Conservation (phyloP, 2,113 vertebrate genomes). For the Daboia siamensis region DNA sequence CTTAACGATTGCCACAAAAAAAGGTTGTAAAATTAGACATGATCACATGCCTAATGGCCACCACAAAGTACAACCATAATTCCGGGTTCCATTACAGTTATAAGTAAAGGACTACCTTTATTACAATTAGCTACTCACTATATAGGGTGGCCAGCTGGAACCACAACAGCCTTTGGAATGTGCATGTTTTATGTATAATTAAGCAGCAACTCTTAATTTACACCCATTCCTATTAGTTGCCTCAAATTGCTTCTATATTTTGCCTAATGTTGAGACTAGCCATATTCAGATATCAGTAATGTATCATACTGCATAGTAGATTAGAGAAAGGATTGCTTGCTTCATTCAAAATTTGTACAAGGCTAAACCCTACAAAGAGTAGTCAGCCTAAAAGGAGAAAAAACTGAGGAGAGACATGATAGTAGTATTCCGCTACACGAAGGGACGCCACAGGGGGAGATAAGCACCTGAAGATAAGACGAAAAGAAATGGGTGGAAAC, state of each 20-base stretch:
- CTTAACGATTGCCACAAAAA: too few species aligned
- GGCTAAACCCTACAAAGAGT: background rate
- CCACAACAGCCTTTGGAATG: background rate
- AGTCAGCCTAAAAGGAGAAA: background rate
- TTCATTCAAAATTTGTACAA: background rate
- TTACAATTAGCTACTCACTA: background rate
- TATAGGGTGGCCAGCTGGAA: background rate
- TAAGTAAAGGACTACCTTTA: background rate
- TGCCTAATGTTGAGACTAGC: background rate
- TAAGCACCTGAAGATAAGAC: background rate
- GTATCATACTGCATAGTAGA: background rate
- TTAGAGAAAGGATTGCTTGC: background rate
- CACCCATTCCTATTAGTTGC: background rate
- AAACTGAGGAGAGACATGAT: background rate
- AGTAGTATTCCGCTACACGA: background rate
- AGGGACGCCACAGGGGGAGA: background rate
- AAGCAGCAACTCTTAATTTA: background rate
- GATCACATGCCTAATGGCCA: too few species aligned
- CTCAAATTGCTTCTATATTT: background rate
- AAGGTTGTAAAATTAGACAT: too few species aligned
- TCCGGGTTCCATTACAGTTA: too few species aligned
- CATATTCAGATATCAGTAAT: background rate
- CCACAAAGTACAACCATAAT: too few species aligned
- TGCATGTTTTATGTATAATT: background rate
- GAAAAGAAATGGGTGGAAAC: background rate